Base-by-base conservation (phyloP, 2,888 invertebrate species). In the Microdon myrmicae region DNA sequence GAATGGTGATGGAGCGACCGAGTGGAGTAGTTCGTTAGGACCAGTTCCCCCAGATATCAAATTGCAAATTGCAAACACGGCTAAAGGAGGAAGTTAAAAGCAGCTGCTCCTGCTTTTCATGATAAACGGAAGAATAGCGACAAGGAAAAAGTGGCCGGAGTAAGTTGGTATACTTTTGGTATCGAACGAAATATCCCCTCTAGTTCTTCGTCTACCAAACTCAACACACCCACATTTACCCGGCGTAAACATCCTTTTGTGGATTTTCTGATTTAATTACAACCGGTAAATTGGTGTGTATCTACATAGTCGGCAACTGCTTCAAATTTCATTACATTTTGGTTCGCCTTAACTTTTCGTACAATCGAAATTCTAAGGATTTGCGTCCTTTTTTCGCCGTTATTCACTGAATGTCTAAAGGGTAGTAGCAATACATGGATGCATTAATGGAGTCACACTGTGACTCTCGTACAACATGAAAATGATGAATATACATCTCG, bases 261-360 rank as follows among this genome's bases (percentile, higher is more conserved):
- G 64, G 47, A 64, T 58, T 64, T 58, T 64, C 58, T 64, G 64
- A 64, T 64, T 64, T 64, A 64, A 64, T 64, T 58, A 64, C 58
- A 53, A 51, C 43, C 51, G 45, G 45, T 51, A 64, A 64, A 64
- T 64, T 53, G 58, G 45, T 64, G 58, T 51, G 51, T 51, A 37
- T 58, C 25, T 56, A 43, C 41, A 34, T 20, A 28, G 12, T 10
- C 23, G 43, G 53, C n/a, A n/a, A n/a, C n/a, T n/a, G n/a, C n/a
- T n/a, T n/a, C n/a, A n/a, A n/a, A n/a, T n/a, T 28, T 28, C 32
- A 31, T 19, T 37, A 17, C 20, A 26, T 38, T 39, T 23, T 16
- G 20, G 28, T 29, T 29, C 22, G 29, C 14, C 25, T 39, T 38
- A 2, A 17, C 28, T 6, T 26, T 35, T 28, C 8, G 9, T 25